A percentile compares a stretch with the other conserved stretches of the same genome.
phyloP scores from a whole-genome alignment of 30 jellyfish, hydroid and myxozoan genomes.

The Hydra vulgaris region DNA sequence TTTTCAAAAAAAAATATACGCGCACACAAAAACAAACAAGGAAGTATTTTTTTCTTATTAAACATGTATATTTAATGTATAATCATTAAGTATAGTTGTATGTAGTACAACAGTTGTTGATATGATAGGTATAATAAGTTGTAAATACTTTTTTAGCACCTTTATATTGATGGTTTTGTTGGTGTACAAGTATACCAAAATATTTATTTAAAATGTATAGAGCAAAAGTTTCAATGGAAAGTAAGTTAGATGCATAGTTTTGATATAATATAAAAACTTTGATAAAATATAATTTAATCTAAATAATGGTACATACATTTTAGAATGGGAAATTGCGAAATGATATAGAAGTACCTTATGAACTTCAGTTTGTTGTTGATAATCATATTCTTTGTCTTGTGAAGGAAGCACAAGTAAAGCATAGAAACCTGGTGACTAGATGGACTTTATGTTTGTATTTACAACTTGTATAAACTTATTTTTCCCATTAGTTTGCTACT shows the following conservation, averaged over 20 bases:
- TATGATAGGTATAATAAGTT: no score
- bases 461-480: no score
- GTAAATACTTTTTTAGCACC: not conserved
- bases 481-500: no score
- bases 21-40: no score
- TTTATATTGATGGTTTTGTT: not conserved
- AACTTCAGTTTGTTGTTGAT: slow-evolving; percentile 51
- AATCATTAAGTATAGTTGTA: no score
- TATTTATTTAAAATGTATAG: not conserved
- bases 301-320: not conserved
- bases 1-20: no score
- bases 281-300: not conserved
- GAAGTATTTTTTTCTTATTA: no score
- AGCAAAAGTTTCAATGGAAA: not conserved
- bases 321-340: slow-evolving; percentile 1
- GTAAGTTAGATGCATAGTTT: not conserved
- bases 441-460: no score
- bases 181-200: not conserved
- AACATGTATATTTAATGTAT: no score
- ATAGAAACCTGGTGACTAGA: slow-evolving; percentile 33
- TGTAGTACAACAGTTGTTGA: no score
- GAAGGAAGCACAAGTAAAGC: slow-evolving; percentile 30
- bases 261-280: not conserved
- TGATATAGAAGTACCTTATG: slow-evolving; percentile 34
- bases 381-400: slow-evolving; percentile 23